These are phyloP conservation scores for Drosophila putrida DNA, from an alignment of 2,888 invertebrate species.

Conservation along the genomic window DNA sequence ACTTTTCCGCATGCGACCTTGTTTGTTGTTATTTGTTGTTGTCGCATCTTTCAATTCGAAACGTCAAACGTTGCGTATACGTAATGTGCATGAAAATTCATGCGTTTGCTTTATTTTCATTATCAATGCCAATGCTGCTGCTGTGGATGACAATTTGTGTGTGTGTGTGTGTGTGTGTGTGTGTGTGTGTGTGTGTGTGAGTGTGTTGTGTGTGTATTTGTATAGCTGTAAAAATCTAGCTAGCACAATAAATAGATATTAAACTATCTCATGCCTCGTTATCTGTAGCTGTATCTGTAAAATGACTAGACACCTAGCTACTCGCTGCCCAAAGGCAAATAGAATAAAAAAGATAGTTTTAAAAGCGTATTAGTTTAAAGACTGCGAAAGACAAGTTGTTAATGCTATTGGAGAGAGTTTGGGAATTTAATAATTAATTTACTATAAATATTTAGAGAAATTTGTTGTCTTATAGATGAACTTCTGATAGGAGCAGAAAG, in stretches of 20 bases:
- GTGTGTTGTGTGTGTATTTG: slow-evolving; percentile 7
- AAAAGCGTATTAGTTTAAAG: not conserved
- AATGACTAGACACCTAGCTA: slow-evolving; percentile 16
- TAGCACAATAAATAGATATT: slow-evolving; percentile 16
- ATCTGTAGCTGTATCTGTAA: slow-evolving; percentile 19
- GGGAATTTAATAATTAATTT: too few species aligned
- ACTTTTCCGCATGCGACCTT: slow-evolving; percentile 27
- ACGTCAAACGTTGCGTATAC: slow-evolving; percentile 56
- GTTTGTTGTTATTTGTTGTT: too few species aligned
- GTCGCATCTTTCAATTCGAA: slow-evolving; percentile 2
- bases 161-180: not conserved
- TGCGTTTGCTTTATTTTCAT: slow-evolving; percentile 52
- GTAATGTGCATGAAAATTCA: slow-evolving; percentile 38
- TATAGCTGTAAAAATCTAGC: slow-evolving; percentile 24
- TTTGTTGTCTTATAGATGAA: too few species aligned
- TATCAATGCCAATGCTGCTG: slow-evolving; percentile 60
- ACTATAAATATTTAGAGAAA: too few species aligned
- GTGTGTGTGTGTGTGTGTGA: not conserved
- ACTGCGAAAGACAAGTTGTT: not conserved
- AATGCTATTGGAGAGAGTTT: not conserved
- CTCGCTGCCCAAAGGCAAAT: not conserved
- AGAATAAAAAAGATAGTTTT: not conserved
- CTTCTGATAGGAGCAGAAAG: too few species aligned
- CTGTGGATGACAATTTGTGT: not conserved
- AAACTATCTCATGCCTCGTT: slow-evolving; percentile 5